Percentiles rank a stretch among this genome's conserved stretches.
Evolutionary conservation across 1,140 invertebrate species (phyloP).

Genomic region (Grapholita molesta): DNA sequence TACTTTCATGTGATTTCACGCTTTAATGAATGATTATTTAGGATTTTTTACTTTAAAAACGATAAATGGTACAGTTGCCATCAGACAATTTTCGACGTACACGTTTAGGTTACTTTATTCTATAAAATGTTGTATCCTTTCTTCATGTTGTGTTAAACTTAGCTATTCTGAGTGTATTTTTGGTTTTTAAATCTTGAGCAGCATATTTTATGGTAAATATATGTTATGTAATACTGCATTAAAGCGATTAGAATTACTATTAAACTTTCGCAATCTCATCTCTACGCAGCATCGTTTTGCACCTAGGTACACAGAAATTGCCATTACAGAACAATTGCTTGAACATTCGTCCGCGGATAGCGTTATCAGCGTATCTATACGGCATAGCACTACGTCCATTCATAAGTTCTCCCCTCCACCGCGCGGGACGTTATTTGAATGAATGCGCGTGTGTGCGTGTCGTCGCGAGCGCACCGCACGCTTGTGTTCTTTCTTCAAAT

Average conservation of each 20-base stretch:
- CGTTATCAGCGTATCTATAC: conserved; percentile 69
- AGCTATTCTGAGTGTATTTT: no score
- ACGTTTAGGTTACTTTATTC: no score
- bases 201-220: not conserved
- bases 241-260: conserved; percentile 8
- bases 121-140: no score
- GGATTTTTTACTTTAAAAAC: no score
- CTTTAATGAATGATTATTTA: no score
- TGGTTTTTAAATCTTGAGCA: not conserved
- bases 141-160: no score
- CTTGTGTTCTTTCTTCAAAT: conserved; percentile 23
- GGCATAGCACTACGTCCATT: conserved; percentile 70
- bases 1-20: no score
- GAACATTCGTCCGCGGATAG: conserved; percentile 24
- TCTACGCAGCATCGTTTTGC: not conserved
- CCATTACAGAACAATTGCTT: not conserved
- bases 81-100: no score
- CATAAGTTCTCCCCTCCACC: conserved; percentile 63
- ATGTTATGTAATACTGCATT: not conserved
- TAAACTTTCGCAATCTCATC: not conserved
- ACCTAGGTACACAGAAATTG: not conserved
- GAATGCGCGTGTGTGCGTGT: conserved; percentile 52
- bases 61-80: no score
- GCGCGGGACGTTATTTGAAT: conserved; percentile 45
- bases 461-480: conserved; percentile 55